Percentiles rank a stretch among this genome's conserved stretches.
Evolutionary conservation across 1,140 invertebrate genomes (phyloP).

Genomic region (Doryteuthis pealeii): DNA sequence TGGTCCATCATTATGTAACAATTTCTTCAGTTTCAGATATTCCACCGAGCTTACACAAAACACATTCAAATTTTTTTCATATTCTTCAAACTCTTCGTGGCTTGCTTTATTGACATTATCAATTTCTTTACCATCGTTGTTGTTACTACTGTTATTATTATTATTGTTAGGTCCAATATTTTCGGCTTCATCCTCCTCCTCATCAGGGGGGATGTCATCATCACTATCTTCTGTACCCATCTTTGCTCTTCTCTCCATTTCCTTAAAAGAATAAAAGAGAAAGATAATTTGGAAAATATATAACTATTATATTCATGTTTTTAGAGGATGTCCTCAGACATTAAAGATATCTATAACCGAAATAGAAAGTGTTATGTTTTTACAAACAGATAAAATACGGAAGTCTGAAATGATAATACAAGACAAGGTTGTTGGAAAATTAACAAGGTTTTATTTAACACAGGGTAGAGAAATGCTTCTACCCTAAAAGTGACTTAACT

Average conservation of each 20-base stretch:
- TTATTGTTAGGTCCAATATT: conserved; percentile 22
- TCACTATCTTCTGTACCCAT: conserved; percentile 22
- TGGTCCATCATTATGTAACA: conserved; percentile 26
- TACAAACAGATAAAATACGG: too few relatives aligned
- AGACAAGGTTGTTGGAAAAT: too few relatives aligned
- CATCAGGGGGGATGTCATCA: conserved; percentile 22
- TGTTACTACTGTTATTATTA: background rate
- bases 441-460: too few relatives aligned
- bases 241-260: conserved; percentile 29
- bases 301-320: too few relatives aligned
- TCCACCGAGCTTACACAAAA: conserved; percentile 36
- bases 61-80: conserved; percentile 28
- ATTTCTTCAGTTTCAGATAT: conserved; percentile 32
- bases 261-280: conserved; percentile 14
- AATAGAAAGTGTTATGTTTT: too few relatives aligned
- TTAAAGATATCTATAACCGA: too few relatives aligned
- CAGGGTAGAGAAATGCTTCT: too few relatives aligned
- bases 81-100: background rate
- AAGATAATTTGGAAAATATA: too few relatives aligned
- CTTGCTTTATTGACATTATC: conserved; percentile 22
- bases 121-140: conserved; percentile 21
- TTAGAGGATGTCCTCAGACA: too few relatives aligned
- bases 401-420: too few relatives aligned
- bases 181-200: conserved; percentile 22
- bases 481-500: too few relatives aligned